These are phyloP conservation scores for Hippocampus abdominalis DNA, from an alignment of 2,113 vertebrate species.

Conservation along the genomic window DNA sequence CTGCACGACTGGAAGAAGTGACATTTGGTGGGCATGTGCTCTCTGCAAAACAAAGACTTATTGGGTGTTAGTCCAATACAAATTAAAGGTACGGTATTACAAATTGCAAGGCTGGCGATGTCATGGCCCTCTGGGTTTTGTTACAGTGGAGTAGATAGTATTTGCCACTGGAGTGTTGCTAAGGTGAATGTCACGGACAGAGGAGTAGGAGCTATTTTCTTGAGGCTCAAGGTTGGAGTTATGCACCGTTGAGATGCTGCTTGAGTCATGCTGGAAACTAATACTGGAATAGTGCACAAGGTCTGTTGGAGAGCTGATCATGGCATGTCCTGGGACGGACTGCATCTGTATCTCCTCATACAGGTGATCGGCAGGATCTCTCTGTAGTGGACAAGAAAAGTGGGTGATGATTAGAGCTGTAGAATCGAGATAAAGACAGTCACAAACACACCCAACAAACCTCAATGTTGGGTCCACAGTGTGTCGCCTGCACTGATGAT, in stretches of 20 bases:
- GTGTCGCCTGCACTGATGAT: conserved; percentile 3
- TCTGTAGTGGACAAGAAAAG: conserved; percentile 20
- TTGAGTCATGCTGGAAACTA: conserved; percentile 1
- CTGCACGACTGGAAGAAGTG: too few relatives aligned
- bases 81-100: not conserved
- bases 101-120: not conserved
- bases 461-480: conserved; percentile 3
- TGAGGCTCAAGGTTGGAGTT: not conserved
- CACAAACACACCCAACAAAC: conserved; percentile 22
- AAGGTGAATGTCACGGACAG: not conserved
- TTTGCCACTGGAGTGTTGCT: not conserved
- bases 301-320: not conserved
- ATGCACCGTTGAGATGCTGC: not conserved
- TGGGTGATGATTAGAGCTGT: not conserved
- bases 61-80: not conserved
- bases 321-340: not conserved
- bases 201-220: conserved; percentile 7
- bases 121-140: not conserved
- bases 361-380: not conserved
- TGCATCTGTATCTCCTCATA: conserved; percentile 35
- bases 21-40: too few relatives aligned
- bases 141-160: conserved; percentile 17
- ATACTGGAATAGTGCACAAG: conserved; percentile 24
- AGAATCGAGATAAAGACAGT: conserved; percentile 6
- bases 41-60: not conserved